These are phyloP conservation scores for Pristionchus pacificus DNA, from an alignment of 1,140 invertebrate species.

Conservation along the genomic window DNA sequence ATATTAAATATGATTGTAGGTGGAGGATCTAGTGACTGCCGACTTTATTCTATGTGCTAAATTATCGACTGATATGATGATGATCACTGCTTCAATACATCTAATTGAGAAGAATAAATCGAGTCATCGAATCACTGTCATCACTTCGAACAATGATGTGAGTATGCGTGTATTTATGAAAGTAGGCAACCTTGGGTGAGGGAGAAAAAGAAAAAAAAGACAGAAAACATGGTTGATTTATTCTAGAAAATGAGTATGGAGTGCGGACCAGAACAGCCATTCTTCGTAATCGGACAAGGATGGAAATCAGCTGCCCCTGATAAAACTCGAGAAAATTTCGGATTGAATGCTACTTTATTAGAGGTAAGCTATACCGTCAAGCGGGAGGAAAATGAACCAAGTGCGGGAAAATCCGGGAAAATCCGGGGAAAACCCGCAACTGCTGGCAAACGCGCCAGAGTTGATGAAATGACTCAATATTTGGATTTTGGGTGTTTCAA, in stretches of 20 bases:
- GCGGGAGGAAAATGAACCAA: no score
- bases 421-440: no score
- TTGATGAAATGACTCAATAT: no score
- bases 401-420: no score
- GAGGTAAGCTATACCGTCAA: no score
- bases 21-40: neutral
- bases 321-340: neutral
- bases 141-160: neutral
- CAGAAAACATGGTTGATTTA: no score
- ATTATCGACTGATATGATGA: neutral
- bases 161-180: no score
- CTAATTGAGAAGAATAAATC: neutral
- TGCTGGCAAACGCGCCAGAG: no score
- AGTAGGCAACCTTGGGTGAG: no score
- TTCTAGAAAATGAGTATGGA: neutral
- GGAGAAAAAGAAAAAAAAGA: no score
- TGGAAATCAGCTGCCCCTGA: neutral
- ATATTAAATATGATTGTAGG: no score
- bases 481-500: no score
- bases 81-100: neutral
- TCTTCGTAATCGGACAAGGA: neutral
- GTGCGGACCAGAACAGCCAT: neutral
- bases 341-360: neutral
- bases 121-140: neutral
- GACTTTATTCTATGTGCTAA: neutral